A percentile compares a stretch with the other conserved stretches of the same genome.
phyloP scores from a whole-genome alignment of 2,113 vertebrate genomes.

The Apteryx owenii region DNA sequence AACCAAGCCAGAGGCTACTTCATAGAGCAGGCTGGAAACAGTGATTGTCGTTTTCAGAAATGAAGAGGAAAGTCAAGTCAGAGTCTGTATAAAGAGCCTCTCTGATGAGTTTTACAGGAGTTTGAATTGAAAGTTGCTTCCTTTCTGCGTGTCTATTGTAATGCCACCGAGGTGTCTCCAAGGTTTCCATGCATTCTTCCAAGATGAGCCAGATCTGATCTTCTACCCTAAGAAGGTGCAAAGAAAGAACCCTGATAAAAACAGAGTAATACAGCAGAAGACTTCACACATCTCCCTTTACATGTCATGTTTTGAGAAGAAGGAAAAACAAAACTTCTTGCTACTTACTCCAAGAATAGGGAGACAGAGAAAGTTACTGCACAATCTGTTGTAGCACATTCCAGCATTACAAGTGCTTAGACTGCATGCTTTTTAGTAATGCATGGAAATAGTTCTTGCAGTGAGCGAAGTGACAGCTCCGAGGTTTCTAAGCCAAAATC shows the following conservation, averaged over 20 bases:
- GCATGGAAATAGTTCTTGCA: neutral
- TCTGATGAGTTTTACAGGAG: conserved; percentile 5
- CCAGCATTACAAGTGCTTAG: neutral
- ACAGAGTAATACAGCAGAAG: neutral
- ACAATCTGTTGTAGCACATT: neutral
- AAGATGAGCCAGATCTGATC: neutral
- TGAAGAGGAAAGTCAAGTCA: neutral
- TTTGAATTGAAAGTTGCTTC: neutral
- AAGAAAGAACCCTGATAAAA: conserved; percentile 2
- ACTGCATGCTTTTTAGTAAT: neutral
- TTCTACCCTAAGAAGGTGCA: neutral
- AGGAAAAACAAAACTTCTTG: neutral
- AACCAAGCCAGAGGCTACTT: neutral
- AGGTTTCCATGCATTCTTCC: neutral
- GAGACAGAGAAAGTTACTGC: neutral
- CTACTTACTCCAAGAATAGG: neutral
- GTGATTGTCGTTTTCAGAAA: neutral
- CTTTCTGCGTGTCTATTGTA: neutral
- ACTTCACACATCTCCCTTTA: neutral
- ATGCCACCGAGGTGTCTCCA: neutral
- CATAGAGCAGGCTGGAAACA: neutral
- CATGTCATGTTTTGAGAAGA: neutral
- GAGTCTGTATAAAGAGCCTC: neutral
- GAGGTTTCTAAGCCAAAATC: neutral
- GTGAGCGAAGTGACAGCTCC: neutral